These are phyloP conservation scores for Napeogenes inachia DNA, from an alignment of 2,888 invertebrate genomes.

Conservation along the genomic window DNA sequence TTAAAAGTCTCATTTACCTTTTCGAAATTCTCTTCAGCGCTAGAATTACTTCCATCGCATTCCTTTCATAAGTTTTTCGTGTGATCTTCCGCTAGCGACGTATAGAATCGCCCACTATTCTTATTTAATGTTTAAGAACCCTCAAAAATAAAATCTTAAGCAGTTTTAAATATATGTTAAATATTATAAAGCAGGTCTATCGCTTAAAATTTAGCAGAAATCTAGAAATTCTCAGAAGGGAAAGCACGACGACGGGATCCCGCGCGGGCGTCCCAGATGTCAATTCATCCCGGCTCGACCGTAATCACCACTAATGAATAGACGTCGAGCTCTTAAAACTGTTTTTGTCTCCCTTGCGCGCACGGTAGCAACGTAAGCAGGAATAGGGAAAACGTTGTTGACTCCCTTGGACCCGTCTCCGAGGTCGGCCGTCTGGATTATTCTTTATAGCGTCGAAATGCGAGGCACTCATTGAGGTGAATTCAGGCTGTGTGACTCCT, in stretches of 20 bases:
- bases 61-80: slow-evolving; percentile 29
- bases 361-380: slow-evolving; percentile 39
- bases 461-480: slow-evolving; percentile 68
- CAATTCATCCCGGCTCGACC: slow-evolving; percentile 65
- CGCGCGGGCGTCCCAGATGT: slow-evolving; percentile 64
- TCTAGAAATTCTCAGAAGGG: slow-evolving; percentile 50
- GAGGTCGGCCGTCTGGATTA: slow-evolving; percentile 68
- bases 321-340: slow-evolving; percentile 56
- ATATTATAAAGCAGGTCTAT: slow-evolving; percentile 50
- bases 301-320: slow-evolving; percentile 75
- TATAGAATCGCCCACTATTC: slow-evolving; percentile 9
- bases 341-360: slow-evolving; percentile 53
- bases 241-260: slow-evolving; percentile 60
- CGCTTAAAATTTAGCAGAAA: slow-evolving; percentile 66
- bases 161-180: slow-evolving; percentile 15
- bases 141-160: background rate
- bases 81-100: slow-evolving; percentile 23
- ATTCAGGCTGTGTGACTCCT: slow-evolving; percentile 67
- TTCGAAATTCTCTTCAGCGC: slow-evolving; percentile 24
- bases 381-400: slow-evolving; percentile 51
- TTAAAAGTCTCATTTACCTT: slow-evolving; percentile 31
- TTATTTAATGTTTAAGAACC: slow-evolving; percentile 1
- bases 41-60: slow-evolving; percentile 21
- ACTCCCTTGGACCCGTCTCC: slow-evolving; percentile 48
- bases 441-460: slow-evolving; percentile 73